Conservation (phyloP, 1,140 invertebrate species). For the Mylabris phalerata region DNA sequence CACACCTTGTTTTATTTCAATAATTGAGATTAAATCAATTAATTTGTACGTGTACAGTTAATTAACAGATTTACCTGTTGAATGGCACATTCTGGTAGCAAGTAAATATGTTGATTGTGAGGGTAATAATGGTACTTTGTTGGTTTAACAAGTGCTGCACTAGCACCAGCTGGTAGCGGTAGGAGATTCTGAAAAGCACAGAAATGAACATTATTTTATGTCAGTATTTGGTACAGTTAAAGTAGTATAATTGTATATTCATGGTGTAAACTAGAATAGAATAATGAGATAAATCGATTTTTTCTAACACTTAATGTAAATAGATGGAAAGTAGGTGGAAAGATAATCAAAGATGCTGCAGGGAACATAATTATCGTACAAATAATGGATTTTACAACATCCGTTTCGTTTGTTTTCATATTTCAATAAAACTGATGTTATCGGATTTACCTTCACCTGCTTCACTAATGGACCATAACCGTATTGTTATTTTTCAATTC, state of each 20-base stretch:
- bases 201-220: background rate
- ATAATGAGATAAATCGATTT: background rate
- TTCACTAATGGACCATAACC: background rate
- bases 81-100: constrained; percentile 85
- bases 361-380: constrained; percentile 5
- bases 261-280: background rate
- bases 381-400: constrained; percentile 5
- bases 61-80: constrained; percentile 61
- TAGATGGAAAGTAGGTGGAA: too few relatives aligned
- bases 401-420: constrained; percentile 3
- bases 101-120: constrained; percentile 87
- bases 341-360: too few relatives aligned
- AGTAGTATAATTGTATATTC: background rate
- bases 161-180: constrained; percentile 61
- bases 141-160: constrained; percentile 65
- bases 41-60: background rate
- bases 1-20: constrained; percentile 58
- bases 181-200: constrained; percentile 57
- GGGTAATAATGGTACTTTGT: constrained; percentile 91
- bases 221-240: background rate
- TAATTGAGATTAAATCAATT: background rate
- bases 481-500: too few relatives aligned
- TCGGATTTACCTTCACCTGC: constrained; percentile 10
- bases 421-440: constrained; percentile 7
- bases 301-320: background rate